phyloP scores from a whole-genome alignment of 23 tunicate species.

The Trididemnum clinides region DNA sequence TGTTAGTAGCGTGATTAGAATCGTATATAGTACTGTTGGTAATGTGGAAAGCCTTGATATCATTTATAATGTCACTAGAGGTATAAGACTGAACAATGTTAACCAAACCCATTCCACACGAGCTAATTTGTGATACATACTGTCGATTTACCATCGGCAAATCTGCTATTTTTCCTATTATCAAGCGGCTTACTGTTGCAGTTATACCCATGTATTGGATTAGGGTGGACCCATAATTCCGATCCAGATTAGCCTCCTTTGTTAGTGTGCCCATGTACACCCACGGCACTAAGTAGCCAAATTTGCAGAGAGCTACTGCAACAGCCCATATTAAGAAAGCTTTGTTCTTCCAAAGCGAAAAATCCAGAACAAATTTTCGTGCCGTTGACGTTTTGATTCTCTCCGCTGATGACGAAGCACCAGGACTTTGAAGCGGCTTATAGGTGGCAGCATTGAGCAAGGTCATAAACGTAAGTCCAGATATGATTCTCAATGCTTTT shows the following conservation, averaged over 20 bases:
- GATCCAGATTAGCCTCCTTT: background rate
- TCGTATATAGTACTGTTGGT: too few relatives aligned
- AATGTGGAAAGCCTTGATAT: background rate
- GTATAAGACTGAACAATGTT: constrained; percentile 57
- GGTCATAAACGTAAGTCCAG: constrained; percentile 21
- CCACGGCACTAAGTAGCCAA: constrained; percentile 92
- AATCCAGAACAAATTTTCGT: constrained; percentile 60
- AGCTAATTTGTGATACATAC: constrained; percentile 64
- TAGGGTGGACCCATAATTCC: constrained; percentile 53
- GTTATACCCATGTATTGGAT: constrained; percentile 76
- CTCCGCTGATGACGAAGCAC: constrained; percentile 17
- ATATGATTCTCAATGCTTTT: constrained; percentile 42
- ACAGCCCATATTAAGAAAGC: constrained; percentile 88
- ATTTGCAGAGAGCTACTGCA: constrained; percentile 70
- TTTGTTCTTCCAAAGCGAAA: constrained; percentile 91
- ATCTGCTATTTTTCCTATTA: constrained; percentile 75
- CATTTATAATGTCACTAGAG: too few relatives aligned
- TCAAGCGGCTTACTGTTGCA: constrained; percentile 61
- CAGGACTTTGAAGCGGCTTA: constrained; percentile 49
- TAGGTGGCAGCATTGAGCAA: constrained; percentile 62
- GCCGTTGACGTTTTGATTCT: constrained; percentile 61
- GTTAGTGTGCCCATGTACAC: constrained; percentile 63
- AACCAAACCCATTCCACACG: constrained; percentile 60
- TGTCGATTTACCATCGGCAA: constrained; percentile 68
- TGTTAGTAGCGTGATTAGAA: too few relatives aligned